Base-by-base conservation (phyloP, 2,888 invertebrate species). In the Cancer borealis region DNA sequence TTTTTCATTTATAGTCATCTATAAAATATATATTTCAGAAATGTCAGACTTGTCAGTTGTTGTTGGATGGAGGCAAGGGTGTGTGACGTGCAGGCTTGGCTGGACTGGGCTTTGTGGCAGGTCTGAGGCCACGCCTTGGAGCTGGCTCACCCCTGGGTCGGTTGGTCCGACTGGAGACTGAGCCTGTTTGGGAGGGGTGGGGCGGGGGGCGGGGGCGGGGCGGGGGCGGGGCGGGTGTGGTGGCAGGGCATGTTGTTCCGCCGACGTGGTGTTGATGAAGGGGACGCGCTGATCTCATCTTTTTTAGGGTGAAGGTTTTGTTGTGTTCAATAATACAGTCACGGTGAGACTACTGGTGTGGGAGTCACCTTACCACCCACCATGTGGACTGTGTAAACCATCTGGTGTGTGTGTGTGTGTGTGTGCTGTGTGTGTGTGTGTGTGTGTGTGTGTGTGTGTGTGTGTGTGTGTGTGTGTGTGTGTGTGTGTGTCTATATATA, bases 221-320 rank as follows among this genome's bases (percentile, higher is more conserved):
- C 26, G 0, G 14, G 54, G 39, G 39, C 39, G 54, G 39, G 39
- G 1, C 8, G 54, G 8, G 54, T 54, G 8, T 54, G 54, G 1
- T 12, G 73, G n/a, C 26, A 26, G 73, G 73, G n/a, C 8, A 26
- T 26, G 10, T n/a, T 73, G 26, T 73, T 10, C 73, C 73, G 26
- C 26, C 73, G 73, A n/a, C 26, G 73, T 73, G 26, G 73, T 73
- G 73, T 73, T 73, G 73, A 73, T 73, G 73, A 73, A 73, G 73
- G 26, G 73, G 39, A 39, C 26, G 73, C 73, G 26, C 73, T 26
- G 73, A n/a, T 26, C 73, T 26, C 73, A 10, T 26, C n/a, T 73
- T 26, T n/a, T 73, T 73, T 73, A 2, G 73, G 26, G 39, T 0
- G 39, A 39, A 2, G 39, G 39, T 39, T 39, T 26, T 73, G 73